Percentiles rank a stretch among this genome's conserved stretches.
These are phyloP conservation scores for Dicrurus megarhynchus DNA, from an alignment of 2,113 vertebrate species.

Conservation along the genomic window DNA sequence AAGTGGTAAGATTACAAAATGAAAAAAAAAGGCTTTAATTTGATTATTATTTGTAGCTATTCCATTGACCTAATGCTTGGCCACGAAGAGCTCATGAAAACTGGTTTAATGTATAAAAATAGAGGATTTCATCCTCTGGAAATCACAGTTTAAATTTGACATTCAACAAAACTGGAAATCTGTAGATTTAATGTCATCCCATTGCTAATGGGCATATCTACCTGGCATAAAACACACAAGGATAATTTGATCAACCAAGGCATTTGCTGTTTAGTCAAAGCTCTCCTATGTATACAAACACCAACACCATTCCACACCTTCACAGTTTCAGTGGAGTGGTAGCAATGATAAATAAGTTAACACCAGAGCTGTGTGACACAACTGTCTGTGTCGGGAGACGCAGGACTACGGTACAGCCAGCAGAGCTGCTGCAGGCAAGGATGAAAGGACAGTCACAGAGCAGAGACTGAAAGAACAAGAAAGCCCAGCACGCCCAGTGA, in stretches of 20 bases:
- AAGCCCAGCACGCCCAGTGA: not conserved
- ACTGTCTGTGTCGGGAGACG: not conserved
- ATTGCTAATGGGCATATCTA: not conserved
- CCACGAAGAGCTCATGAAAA: not conserved
- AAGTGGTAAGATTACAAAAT: not conserved
- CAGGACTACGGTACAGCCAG: not conserved
- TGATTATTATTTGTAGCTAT: not conserved
- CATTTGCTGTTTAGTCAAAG: not conserved
- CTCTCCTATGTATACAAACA: not conserved
- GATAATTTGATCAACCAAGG: not conserved
- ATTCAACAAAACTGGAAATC: not conserved
- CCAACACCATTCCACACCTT: not conserved
- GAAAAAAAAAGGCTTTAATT: not conserved
- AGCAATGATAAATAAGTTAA: not conserved
- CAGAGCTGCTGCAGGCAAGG: constrained; percentile 22
- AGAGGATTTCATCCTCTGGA: not conserved
- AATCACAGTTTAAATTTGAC: not conserved
- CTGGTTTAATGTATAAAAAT: not conserved
- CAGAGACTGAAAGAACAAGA: not conserved
- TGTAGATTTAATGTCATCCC: not conserved
- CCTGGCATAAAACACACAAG: not conserved
- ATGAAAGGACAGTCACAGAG: not conserved
- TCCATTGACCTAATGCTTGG: not conserved
- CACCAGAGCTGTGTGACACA: not conserved
- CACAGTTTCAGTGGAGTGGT: not conserved